Percentiles rank a stretch among this genome's conserved stretches.
Conservation (phyloP, 2,113 vertebrate species). For the Toxotes jaculatrix region DNA sequence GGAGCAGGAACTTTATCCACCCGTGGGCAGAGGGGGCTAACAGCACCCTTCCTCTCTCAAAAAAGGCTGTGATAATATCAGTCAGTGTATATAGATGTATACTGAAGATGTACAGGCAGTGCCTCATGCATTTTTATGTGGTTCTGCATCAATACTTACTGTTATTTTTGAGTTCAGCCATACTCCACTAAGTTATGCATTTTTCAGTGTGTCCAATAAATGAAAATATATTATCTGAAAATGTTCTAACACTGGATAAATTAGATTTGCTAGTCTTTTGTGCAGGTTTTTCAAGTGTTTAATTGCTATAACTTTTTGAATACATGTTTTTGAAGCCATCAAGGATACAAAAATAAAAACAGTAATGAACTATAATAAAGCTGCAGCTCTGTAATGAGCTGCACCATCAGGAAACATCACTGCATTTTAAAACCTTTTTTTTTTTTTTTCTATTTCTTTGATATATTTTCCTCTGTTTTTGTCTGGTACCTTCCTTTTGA, state of each 20-base stretch:
- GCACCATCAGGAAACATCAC: background rate
- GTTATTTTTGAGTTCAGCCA: background rate
- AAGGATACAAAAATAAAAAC: background rate
- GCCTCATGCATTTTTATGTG: background rate
- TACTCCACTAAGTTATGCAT: background rate
- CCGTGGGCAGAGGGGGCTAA: background rate
- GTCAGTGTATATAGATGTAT: background rate
- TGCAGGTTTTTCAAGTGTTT: background rate
- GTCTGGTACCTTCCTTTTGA: constrained; percentile 10
- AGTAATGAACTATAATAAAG: constrained; percentile 9
- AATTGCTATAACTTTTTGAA: constrained; percentile 11
- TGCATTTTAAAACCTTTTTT: background rate
- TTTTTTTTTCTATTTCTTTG: background rate
- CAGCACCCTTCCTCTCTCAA: constrained; percentile 25
- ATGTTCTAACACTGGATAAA: background rate
- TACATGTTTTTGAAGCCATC: too few relatives aligned
- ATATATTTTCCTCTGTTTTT: constrained; percentile 8
- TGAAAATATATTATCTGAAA: background rate
- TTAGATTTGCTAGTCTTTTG: background rate
- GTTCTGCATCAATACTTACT: background rate
- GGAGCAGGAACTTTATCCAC: constrained; percentile 40
- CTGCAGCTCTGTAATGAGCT: background rate
- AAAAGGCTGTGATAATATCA: constrained; percentile 2
- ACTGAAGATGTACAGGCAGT: background rate
- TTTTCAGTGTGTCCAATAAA: constrained; percentile 2